A percentile compares a stretch with the other conserved stretches of the same genome.
Evolutionary conservation across 2,888 invertebrate genomes (phyloP).

Genomic region (Altica lythri): DNA sequence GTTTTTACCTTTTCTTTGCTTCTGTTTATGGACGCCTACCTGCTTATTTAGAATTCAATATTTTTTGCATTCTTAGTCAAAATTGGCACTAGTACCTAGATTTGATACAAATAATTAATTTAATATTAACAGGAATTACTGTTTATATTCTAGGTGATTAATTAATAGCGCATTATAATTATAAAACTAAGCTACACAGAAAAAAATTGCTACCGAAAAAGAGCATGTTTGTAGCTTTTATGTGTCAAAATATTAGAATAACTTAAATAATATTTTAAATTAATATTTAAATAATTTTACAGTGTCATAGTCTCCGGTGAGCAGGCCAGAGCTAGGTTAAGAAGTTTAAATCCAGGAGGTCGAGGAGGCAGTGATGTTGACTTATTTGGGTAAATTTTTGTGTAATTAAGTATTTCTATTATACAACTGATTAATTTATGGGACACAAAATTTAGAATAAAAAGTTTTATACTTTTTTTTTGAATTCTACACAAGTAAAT

Average conservation of each 20-base stretch:
- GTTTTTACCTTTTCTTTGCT: not conserved
- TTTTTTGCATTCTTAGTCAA: too few species aligned
- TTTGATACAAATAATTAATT: too few species aligned
- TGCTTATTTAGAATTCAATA: too few species aligned
- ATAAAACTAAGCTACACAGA: too few species aligned
- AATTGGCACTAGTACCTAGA: too few species aligned
- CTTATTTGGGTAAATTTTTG: conserved; percentile 48
- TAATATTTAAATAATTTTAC: conserved; percentile 28
- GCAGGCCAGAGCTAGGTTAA: conserved; percentile 52
- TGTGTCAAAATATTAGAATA: too few species aligned
- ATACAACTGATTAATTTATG: not conserved
- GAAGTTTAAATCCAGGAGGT: conserved; percentile 51
- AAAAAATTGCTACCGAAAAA: too few species aligned
- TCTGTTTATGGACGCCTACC: conserved; percentile 28
- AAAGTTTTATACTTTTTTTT: not conserved
- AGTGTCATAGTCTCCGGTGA: conserved; percentile 56
- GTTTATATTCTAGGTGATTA: too few species aligned
- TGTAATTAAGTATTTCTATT: conserved; percentile 31
- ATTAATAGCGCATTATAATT: too few species aligned
- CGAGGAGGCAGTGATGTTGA: conserved; percentile 50
- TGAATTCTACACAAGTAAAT: too few species aligned
- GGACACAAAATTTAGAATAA: not conserved
- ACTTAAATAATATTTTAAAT: conserved; percentile 5
- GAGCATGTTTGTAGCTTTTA: too few species aligned
- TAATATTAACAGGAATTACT: too few species aligned